Evolutionary conservation across 2,888 invertebrate species (phyloP).

Genomic region (Rotaria macrura): DNA sequence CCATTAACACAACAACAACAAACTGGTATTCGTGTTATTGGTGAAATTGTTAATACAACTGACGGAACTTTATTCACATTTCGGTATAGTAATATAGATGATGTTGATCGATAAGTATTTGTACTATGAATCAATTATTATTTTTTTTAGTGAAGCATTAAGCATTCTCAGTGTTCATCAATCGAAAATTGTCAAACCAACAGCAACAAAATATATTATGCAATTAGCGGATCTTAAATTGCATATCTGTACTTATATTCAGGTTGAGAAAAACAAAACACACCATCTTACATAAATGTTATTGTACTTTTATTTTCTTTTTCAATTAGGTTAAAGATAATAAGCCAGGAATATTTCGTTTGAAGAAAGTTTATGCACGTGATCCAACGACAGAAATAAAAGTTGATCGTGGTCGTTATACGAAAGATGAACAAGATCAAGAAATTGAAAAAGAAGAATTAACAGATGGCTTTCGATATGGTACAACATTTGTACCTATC

Average conservation of each 20-base stretch:
- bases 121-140: no score
- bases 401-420: slow-evolving; percentile 35
- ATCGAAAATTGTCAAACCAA: slow-evolving; percentile 50
- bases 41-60: slow-evolving; percentile 43
- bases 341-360: slow-evolving; percentile 36
- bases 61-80: slow-evolving; percentile 49
- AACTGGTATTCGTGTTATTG: slow-evolving; percentile 42
- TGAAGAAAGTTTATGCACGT: slow-evolving; percentile 49
- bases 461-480: slow-evolving; percentile 56
- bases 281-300: no score
- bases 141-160: slow-evolving; percentile 54
- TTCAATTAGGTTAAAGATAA: slow-evolving; percentile 25
- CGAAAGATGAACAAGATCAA: slow-evolving; percentile 52
- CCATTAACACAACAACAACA: slow-evolving; percentile 44
- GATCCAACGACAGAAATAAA: slow-evolving; percentile 45
- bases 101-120: no score
- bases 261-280: no score
- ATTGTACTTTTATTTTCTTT: no score
- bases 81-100: slow-evolving; percentile 39
- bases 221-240: slow-evolving; percentile 57
- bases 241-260: slow-evolving; percentile 56
- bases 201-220: slow-evolving; percentile 60
- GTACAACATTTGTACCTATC: slow-evolving; percentile 58
- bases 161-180: slow-evolving; percentile 53
- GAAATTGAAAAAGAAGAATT: slow-evolving; percentile 53